Evolutionary conservation across 2,888 invertebrate species (phyloP), one percentile per base, ranked within the genome.

Genomic region (Dolichomitus sp.): DNA sequence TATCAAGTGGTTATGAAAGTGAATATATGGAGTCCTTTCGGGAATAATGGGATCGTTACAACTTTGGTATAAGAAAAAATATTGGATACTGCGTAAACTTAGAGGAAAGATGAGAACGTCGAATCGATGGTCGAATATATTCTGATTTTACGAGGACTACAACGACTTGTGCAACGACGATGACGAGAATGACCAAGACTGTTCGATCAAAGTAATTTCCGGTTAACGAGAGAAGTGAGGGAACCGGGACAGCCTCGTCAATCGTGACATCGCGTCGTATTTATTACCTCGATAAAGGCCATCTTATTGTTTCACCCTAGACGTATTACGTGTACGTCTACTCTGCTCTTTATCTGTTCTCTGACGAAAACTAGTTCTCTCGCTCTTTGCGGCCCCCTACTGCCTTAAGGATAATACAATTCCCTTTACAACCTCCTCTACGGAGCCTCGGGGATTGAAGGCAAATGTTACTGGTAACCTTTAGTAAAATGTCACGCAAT

Each of bases 251-350:
- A 66, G 68, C 72, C 72, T 73, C 80, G 83, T 80, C 83, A 80
- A 81, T 83, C 75, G 66, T 70, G 50, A 79, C 73, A 80, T 83
- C 75, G 66, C 59, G 50, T 66, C 81, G 69, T 65, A 77, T 63
- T 76, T 86, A 86, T 89, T 85, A 84, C 82, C 77, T 66, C 80
- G 83, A 87, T 87, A 90, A 92, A 92, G 91, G 92, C 91, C 91
- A 89, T 90, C 88, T 87, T 88, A 89, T 92, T 91, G 91, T 91
- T 90, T 87, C 81, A 79, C 69, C 75, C 77, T 85, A 84, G 85
- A 85, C 84, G 82, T 76, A 54, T 50, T 61, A 61, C 61, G 61
- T 59, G 30, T 59, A 33, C 61, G 66, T 68, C 17, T 42, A 66
- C 30, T 42, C 37, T 23, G 37, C 37, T 73, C 61, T 74, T 45